A percentile compares a stretch with the other conserved stretches of the same genome.
These are phyloP conservation scores for Geodia barretti DNA, from an alignment of 37 sponge, comb jelly and placozoan species.

Conservation along the genomic window DNA sequence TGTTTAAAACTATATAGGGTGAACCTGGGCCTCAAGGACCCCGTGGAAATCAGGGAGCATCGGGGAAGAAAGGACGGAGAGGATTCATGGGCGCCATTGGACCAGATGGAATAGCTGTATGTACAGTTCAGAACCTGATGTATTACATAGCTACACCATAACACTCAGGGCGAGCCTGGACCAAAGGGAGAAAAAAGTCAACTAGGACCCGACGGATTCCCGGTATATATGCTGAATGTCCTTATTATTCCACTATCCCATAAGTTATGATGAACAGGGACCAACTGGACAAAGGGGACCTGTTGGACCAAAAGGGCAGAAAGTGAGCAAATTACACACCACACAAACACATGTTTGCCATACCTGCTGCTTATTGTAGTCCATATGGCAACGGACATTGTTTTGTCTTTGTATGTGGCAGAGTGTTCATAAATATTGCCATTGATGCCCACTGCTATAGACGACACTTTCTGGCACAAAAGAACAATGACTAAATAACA, in stretches of 20 bases:
- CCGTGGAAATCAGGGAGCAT: slow-evolving; percentile 11
- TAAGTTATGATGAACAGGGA: slow-evolving; percentile 12
- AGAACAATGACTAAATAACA: not conserved
- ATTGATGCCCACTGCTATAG: too few relatives aligned
- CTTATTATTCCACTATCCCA: not conserved
- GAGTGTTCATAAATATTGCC: too few relatives aligned
- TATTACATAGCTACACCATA: not conserved
- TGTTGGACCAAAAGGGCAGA: slow-evolving; percentile 27
- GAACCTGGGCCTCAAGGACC: slow-evolving; percentile 12
- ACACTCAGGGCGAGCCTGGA: slow-evolving; percentile 35
- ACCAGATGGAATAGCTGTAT: slow-evolving; percentile 24
- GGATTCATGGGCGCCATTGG: slow-evolving; percentile 45
- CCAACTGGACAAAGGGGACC: slow-evolving; percentile 47
- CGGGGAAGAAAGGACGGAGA: slow-evolving; percentile 31
- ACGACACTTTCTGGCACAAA: not conserved
- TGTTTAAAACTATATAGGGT: too few relatives aligned
- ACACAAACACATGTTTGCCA: too few relatives aligned
- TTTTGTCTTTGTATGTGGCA: not conserved
- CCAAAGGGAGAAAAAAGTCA: slow-evolving; percentile 42
- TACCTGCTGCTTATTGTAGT: too few relatives aligned
- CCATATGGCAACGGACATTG: not conserved
- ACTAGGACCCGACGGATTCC: slow-evolving; percentile 56
- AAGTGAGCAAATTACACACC: slow-evolving; percentile 7
- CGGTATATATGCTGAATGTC: slow-evolving; percentile 13
- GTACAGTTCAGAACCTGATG: not conserved